A percentile compares a stretch with the other conserved stretches of the same genome.
phyloP scores from a whole-genome alignment of 2,888 invertebrate species.

The Amiota minor region DNA sequence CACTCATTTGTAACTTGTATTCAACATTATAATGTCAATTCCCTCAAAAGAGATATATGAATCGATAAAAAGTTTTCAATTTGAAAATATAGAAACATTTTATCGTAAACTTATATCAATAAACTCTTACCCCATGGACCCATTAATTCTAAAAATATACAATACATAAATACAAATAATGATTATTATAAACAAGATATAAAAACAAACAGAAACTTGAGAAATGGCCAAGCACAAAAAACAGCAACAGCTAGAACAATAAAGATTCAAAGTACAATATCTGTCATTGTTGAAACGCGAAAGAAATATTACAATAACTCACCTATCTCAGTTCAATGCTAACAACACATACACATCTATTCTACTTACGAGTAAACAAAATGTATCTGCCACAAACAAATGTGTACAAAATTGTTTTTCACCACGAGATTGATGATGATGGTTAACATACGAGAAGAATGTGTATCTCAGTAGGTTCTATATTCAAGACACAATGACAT shows the following conservation, averaged over 20 bases:
- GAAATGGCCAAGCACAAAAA: conserved; percentile 55
- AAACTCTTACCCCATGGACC: too few species aligned
- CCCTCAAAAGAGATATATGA: too few species aligned
- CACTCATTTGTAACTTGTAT: too few species aligned
- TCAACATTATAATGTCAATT: too few species aligned
- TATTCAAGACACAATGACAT: conserved; percentile 53
- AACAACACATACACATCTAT: conserved; percentile 39
- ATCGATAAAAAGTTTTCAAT: too few species aligned
- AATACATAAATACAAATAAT: conserved; percentile 35
- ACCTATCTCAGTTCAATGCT: conserved; percentile 45
- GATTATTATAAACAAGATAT: not conserved
- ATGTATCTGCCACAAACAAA: not conserved
- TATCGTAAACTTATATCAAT: too few species aligned
- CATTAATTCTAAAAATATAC: conserved; percentile 36
- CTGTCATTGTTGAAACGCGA: conserved; percentile 34
- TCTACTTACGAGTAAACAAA: not conserved
- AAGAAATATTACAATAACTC: conserved; percentile 55
- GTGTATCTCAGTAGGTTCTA: conserved; percentile 20
- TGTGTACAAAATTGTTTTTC: not conserved
- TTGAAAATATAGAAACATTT: too few species aligned
- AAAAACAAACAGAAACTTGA: conserved; percentile 43
- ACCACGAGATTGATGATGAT: conserved; percentile 56
- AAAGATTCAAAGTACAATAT: conserved; percentile 22
- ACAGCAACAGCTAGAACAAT: conserved; percentile 1
- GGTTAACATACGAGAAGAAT: not conserved